Evolutionary conservation across 2,888 invertebrate species (phyloP), one percentile per base, ranked within the genome.

Genomic region (Clanis bilineata): DNA sequence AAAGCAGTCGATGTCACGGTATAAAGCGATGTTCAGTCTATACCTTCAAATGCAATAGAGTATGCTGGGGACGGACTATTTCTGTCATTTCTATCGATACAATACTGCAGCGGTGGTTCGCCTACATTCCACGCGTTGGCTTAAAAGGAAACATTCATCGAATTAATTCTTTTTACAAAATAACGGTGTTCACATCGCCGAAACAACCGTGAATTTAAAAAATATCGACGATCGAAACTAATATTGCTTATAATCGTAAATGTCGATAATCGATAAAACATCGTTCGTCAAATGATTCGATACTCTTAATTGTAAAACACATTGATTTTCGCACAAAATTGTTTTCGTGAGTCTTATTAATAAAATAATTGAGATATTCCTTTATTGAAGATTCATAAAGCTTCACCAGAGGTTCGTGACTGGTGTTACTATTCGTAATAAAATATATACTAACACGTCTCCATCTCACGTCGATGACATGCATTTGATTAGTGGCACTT

Each of bases 401-500:
- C 54, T n/a, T 18, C 32, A 54, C 32, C 9, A 18, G n/a, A 32
- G 32, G 9, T 5, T 54, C 54, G 2, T n/a, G 18, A 18, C 32
- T 32, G 10, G n/a, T 25, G 10, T 25, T 39, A 43, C 15, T 41
- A 25, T n/a, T 43, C 25, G 39, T 7, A 1, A 9, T 15, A 38
- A 25, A 54, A 56, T 39, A 39, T 36, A 39, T 10, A 25, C 22
- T 23, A 38, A 22, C 38, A 23, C 28, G 39, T 18, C 21, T 41
- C 15, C n/a, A 10, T 41, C 15, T 57, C 36, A 18, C 32, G 32
- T 32, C 5, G 25, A 23, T 51, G 39, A 58, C 25, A 56, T 44
- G n/a, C 44, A 56, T 44, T 44, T n/a, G 45, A 56, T 15, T 38
- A 75, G 87, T 90, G 90, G 90, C 90, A 90, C 88, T 81, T 83